phyloP scores from a whole-genome alignment of 2,797 vertebrate genomes.

The Hypotaenidia philippensis region DNA sequence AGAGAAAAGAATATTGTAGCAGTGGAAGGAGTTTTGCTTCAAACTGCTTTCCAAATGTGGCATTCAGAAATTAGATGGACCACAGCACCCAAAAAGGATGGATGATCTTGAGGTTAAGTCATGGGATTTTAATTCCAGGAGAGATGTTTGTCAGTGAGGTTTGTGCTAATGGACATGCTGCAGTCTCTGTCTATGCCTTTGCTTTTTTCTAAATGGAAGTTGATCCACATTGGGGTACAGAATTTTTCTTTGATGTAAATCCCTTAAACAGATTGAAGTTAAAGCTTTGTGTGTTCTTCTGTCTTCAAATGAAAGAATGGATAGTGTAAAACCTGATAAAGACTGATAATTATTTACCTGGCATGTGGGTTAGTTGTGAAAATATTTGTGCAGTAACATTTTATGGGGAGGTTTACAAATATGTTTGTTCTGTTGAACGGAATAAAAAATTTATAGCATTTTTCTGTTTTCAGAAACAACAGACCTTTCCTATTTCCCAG shows the following conservation, averaged over 20 bases:
- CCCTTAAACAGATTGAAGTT: background rate
- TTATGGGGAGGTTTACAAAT: slow-evolving; percentile 45
- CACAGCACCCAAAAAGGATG: slow-evolving; percentile 17
- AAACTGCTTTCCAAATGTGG: slow-evolving; percentile 61
- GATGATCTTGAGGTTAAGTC: background rate
- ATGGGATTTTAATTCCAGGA: slow-evolving; percentile 11
- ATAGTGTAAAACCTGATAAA: background rate
- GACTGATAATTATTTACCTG: slow-evolving; percentile 34
- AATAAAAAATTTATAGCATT: slow-evolving; percentile 62
- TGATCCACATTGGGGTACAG: background rate
- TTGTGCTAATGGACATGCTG: background rate
- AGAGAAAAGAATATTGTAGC: slow-evolving; percentile 32
- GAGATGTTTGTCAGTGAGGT: background rate
- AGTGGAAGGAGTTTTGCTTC: slow-evolving; percentile 39
- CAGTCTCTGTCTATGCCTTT: background rate
- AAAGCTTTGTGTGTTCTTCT: background rate
- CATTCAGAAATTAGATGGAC: slow-evolving; percentile 23
- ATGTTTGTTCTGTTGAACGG: slow-evolving; percentile 49
- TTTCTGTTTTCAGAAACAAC: slow-evolving; percentile 70
- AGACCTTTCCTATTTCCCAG: slow-evolving; percentile 55
- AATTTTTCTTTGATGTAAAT: background rate
- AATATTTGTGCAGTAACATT: slow-evolving; percentile 60
- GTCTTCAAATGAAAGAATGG: background rate
- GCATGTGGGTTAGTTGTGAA: slow-evolving; percentile 23
- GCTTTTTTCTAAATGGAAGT: background rate